Conservation (phyloP, 2,113 vertebrate species). For the Eurypyga helias region DNA sequence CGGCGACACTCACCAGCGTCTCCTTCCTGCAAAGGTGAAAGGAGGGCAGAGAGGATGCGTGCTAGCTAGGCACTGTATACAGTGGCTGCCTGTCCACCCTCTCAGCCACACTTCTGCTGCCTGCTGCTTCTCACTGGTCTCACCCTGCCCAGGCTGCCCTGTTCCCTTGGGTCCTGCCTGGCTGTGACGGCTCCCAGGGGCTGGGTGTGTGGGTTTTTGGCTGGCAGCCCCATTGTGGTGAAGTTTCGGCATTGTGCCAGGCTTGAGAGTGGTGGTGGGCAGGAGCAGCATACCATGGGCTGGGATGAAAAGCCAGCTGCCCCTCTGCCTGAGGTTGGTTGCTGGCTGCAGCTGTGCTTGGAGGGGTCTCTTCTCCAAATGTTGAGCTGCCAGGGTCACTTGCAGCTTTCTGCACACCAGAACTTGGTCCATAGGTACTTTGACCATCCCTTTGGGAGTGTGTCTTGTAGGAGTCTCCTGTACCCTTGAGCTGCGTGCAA, state of each 20-base stretch:
- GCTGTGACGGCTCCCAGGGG: neutral
- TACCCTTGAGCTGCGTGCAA: neutral
- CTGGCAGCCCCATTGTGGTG: neutral
- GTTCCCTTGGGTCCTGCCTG: neutral
- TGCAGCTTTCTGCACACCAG: neutral
- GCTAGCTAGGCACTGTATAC: neutral
- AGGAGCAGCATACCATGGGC: neutral
- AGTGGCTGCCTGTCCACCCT: neutral
- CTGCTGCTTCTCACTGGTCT: neutral
- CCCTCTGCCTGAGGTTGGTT: neutral
- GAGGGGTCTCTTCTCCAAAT: neutral
- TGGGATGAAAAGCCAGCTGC: neutral
- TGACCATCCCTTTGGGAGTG: neutral
- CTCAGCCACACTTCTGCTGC: neutral
- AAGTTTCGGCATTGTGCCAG: fast-evolving
- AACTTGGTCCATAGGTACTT: neutral
- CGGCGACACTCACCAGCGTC: neutral
- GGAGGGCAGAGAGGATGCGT: fast-evolving
- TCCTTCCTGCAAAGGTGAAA: neutral
- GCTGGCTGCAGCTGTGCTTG: neutral
- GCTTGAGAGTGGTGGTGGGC: neutral
- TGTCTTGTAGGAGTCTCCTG: neutral
- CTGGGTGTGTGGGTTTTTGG: neutral
- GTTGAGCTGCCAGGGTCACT: neutral
- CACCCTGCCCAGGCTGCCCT: neutral